phyloP scores from a whole-genome alignment of 2,113 vertebrate genomes.

The Mesoclemmys tuberculata region DNA sequence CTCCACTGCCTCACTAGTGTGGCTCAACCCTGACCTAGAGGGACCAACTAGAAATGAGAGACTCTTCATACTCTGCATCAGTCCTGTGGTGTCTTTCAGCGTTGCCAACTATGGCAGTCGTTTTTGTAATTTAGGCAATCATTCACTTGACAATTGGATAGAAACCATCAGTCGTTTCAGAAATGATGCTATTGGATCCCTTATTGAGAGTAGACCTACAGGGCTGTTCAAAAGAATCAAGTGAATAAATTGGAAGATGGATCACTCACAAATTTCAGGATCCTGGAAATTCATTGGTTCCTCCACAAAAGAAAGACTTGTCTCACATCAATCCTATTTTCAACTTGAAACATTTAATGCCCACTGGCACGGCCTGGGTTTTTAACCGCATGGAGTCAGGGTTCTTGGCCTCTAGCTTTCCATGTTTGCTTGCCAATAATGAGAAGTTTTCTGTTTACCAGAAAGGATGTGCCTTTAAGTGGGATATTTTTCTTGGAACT shows the following conservation, averaged over 20 bases:
- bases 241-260: not conserved
- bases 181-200: not conserved
- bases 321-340: not conserved
- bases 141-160: not conserved
- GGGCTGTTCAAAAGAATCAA: not conserved
- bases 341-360: not conserved
- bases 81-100: not conserved
- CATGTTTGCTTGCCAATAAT: not conserved
- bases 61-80: accelerated
- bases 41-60: not conserved
- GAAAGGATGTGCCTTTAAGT: not conserved
- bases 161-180: not conserved
- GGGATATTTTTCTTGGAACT: not conserved
- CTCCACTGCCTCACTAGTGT: accelerated
- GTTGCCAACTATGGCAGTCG: not conserved
- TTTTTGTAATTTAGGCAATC: not conserved
- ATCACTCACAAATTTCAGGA: not conserved
- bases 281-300: not conserved
- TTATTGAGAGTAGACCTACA: not conserved
- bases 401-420: not conserved
- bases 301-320: not conserved
- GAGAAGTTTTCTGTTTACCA: not conserved
- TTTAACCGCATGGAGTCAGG: not conserved
- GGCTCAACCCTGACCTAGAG: not conserved
- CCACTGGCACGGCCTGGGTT: not conserved